phyloP scores from a whole-genome alignment of 2,797 vertebrate species.

The Anomalospiza imberbis region DNA sequence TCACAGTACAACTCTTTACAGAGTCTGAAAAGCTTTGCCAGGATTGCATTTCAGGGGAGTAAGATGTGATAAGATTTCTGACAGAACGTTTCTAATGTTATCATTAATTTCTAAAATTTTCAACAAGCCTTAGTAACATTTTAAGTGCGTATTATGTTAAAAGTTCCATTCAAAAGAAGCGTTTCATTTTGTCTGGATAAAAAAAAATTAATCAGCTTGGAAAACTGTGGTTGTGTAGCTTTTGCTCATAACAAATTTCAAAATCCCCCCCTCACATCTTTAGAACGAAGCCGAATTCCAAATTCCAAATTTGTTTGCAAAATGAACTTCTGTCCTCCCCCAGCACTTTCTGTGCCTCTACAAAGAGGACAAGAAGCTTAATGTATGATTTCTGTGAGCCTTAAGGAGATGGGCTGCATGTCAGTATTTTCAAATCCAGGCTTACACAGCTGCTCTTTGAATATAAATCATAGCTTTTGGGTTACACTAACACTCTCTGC shows the following conservation, averaged over 20 bases:
- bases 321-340: neutral
- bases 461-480: constrained; percentile 37
- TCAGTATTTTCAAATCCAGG: constrained; percentile 15
- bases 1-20: neutral
- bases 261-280: neutral
- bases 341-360: neutral
- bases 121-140: neutral
- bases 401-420: neutral
- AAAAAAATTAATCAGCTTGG: neutral
- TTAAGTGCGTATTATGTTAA: neutral
- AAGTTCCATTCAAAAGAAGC: neutral
- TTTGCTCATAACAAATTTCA: neutral
- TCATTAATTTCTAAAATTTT: neutral
- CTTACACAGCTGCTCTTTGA: constrained; percentile 18
- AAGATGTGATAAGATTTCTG: neutral
- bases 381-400: neutral
- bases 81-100: neutral
- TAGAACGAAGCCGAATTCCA: neutral
- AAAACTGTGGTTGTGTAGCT: neutral
- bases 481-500: constrained; percentile 19
- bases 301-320: neutral
- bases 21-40: neutral
- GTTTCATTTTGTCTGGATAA: neutral
- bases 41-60: neutral
- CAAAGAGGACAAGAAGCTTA: neutral